A percentile compares a stretch with the other conserved stretches of the same genome.
Evolutionary conservation across 2,113 vertebrate genomes (phyloP).

Genomic region (Rafetus swinhoei): DNA sequence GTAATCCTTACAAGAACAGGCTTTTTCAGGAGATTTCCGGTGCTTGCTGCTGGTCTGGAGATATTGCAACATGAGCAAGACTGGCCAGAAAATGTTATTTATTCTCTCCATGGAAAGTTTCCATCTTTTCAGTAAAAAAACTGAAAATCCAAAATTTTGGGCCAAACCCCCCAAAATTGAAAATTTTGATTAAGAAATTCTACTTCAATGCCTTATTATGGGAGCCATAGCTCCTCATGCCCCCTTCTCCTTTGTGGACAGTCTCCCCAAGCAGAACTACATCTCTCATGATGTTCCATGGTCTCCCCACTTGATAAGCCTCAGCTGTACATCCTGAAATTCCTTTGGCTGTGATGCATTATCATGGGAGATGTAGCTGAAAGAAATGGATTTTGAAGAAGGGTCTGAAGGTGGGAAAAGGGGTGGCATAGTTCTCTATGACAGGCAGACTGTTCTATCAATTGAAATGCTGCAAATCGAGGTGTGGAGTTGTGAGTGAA

Average conservation of each 20-base stretch:
- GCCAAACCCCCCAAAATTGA: background rate
- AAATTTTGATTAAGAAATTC: background rate
- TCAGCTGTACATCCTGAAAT: background rate
- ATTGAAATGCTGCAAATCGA: background rate
- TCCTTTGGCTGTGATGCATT: background rate
- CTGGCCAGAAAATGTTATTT: background rate
- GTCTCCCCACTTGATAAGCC: background rate
- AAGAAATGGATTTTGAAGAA: background rate
- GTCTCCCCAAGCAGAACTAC: background rate
- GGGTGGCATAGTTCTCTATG: background rate
- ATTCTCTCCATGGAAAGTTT: background rate
- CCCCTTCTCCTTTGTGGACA: background rate
- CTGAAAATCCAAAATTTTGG: background rate
- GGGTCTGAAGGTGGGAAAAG: background rate
- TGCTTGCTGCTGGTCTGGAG: background rate
- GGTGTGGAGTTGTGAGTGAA: background rate
- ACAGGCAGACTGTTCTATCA: background rate
- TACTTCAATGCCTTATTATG: background rate
- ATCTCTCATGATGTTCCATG: background rate
- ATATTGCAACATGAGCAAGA: background rate
- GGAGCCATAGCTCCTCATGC: background rate
- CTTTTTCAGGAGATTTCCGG: background rate
- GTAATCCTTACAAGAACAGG: background rate
- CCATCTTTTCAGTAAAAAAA: background rate
- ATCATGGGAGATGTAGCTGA: background rate